A percentile compares a stretch with the other conserved stretches of the same genome.
phyloP scores from a whole-genome alignment of 2,113 vertebrate species.

The Emydura subglobosa region DNA sequence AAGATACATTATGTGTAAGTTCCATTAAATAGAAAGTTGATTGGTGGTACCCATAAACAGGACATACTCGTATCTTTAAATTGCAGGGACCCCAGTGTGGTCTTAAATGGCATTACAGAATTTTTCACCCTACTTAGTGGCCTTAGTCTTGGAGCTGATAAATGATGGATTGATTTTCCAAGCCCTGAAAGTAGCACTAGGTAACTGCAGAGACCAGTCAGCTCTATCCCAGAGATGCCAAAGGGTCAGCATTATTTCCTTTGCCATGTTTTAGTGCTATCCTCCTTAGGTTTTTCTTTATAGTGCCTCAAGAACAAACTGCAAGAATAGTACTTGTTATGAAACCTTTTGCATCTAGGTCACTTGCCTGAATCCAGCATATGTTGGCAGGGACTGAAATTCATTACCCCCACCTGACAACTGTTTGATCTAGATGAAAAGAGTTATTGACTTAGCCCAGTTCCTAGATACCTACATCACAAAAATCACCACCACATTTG shows the following conservation, averaged over 20 bases:
- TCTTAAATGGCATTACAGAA: accelerated
- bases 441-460: not conserved
- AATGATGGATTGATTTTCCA: not conserved
- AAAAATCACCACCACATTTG: not conserved
- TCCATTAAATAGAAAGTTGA: not conserved
- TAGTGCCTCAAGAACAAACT: not conserved
- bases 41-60: not conserved
- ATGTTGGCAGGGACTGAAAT: not conserved
- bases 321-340: not conserved
- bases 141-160: not conserved
- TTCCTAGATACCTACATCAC: not conserved
- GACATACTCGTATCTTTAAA: not conserved
- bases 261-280: not conserved
- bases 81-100: not conserved
- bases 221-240: not conserved
- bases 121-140: not conserved
- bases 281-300: not conserved
- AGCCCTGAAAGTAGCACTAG: not conserved
- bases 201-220: not conserved
- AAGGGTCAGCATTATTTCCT: not conserved
- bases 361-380: not conserved
- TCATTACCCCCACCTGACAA: not conserved
- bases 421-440: not conserved
- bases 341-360: not conserved
- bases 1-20: not conserved